Conservation (phyloP, 2,888 invertebrate genomes). For the Lathronympha strigana region DNA sequence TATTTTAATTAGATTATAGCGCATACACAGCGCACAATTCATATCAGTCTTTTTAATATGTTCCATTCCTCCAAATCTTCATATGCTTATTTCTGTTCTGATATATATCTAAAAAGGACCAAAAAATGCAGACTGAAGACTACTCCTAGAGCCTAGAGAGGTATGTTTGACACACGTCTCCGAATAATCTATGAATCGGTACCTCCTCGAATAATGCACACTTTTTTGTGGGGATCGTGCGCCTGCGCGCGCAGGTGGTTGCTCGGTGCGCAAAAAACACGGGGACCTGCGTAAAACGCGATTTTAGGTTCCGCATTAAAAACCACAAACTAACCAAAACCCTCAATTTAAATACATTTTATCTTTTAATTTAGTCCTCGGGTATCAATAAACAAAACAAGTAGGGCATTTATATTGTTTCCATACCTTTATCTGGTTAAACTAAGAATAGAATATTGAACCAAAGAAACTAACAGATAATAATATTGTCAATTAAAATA, state of each 20-base stretch:
- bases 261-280: slow-evolving; percentile 30
- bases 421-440: neutral
- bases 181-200: slow-evolving; percentile 65
- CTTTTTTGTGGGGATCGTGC: slow-evolving; percentile 75
- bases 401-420: neutral
- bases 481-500: neutral
- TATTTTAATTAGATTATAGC: too few species aligned
- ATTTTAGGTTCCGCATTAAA: slow-evolving; percentile 18
- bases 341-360: neutral
- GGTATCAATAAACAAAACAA: neutral
- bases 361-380: neutral
- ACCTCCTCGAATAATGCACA: slow-evolving; percentile 55
- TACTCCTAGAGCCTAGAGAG: slow-evolving; percentile 30
- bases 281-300: slow-evolving; percentile 62
- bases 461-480: neutral
- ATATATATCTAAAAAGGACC: neutral
- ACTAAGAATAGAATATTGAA: neutral
- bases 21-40: too few species aligned
- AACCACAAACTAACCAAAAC: slow-evolving; percentile 12
- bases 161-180: slow-evolving; percentile 52
- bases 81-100: neutral
- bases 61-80: neutral
- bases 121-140: neutral
- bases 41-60: too few species aligned
- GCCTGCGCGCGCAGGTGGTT: slow-evolving; percentile 76